Base-by-base conservation (phyloP, 2,113 vertebrate genomes). In the Oreochromis tanganicae region DNA sequence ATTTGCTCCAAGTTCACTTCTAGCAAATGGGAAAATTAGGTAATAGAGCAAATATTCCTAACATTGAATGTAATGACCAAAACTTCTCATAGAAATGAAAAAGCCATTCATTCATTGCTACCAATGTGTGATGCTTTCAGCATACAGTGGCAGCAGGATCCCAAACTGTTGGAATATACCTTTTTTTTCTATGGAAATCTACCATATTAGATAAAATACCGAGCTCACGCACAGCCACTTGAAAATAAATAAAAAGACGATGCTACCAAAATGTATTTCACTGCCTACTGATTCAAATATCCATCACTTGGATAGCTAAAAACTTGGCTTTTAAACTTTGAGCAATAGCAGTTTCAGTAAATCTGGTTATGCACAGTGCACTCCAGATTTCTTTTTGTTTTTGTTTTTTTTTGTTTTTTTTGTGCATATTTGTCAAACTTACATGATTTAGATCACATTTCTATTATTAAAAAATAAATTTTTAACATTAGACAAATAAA, bases 321-420 rank as follows among this genome's bases (percentile, higher is more conserved):
- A 68, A 9, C n/a, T 71, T n/a, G 5, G 38, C 38, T 71, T 41
- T 24, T 41, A 71, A 71, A 43, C 5, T 24, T 24, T 14, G 21
- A 48, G 14, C 14, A 43, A 24, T 71, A 43, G 66, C 66, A 71
- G n/a, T 9, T 71, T 71, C 38, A 71, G 21, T 66, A 24, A 24
- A 43, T 71, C n/a, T 71, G 38, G 66, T 71, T 71, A 36, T 66
- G 34, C 34, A 66, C 61, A 66, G 2, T 7, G 34, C 19, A 36
- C 32, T n/a, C 32, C 59, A 36, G 9, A n/a, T 63, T 63, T n/a
- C 17, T 19, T 63, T 61, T 10, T 8, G 13, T 0, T 0, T 9
- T n/a, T 5, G 1, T 0, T 9, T n/a, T 5, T 4, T 12, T 3
- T 41, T 4, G 10, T 38, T 38, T 24, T 9, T 10, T 9, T 36